phyloP scores from a whole-genome alignment of 2,888 invertebrate genomes.

The Oconnorella tubifera region DNA sequence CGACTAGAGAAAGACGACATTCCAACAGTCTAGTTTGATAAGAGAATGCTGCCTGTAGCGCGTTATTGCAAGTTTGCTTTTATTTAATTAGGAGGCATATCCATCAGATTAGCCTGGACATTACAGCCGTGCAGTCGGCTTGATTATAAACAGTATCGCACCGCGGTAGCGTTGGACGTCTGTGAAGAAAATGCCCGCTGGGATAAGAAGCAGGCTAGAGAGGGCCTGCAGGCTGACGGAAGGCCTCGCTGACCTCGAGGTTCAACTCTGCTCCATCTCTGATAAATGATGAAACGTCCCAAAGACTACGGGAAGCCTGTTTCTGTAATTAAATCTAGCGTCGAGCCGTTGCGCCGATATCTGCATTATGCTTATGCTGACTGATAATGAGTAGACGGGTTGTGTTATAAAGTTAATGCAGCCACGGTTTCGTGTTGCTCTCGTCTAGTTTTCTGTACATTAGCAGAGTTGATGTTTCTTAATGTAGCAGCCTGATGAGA shows the following conservation, averaged over 20 bases:
- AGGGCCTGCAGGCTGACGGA: background rate
- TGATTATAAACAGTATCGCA: conserved; percentile 18
- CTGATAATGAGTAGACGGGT: conserved; percentile 5
- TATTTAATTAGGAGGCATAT: conserved; percentile 9
- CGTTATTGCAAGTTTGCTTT: conserved; percentile 10
- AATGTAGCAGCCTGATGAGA: no score
- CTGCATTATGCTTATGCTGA: conserved; percentile 11
- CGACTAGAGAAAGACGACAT: background rate
- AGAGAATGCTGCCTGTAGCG: background rate
- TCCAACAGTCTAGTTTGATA: background rate
- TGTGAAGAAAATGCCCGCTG: no score
- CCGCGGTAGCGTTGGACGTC: no score
- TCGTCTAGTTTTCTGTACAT: no score
- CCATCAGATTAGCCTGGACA: conserved; percentile 9
- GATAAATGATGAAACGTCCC: conserved; percentile 10
- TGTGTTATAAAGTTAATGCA: no score
- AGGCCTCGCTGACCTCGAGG: conserved; percentile 1
- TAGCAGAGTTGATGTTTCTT: no score
- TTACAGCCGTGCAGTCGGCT: background rate
- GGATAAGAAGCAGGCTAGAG: no score
- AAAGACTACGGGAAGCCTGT: conserved; percentile 5
- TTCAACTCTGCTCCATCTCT: conserved; percentile 1
- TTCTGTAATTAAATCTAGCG: conserved; percentile 12
- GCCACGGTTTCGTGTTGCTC: no score
- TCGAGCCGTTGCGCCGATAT: background rate